phyloP scores from a whole-genome alignment of 1,140 invertebrate species.

The Hyles vespertilio region DNA sequence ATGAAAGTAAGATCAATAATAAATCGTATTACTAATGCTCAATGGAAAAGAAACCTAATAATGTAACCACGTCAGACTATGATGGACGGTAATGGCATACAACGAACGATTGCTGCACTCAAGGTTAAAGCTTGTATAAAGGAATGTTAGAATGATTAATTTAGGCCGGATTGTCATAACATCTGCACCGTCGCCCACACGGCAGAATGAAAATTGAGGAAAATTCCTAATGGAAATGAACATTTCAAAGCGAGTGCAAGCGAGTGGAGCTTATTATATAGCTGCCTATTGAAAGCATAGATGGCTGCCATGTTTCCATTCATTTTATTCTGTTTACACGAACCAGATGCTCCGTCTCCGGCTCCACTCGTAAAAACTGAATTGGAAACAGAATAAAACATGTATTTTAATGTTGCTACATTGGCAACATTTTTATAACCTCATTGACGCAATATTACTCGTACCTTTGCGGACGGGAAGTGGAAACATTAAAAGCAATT shows the following conservation, averaged over 20 bases:
- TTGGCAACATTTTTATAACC: conserved; percentile 30
- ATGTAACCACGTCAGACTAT: too few species aligned
- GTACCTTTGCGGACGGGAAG: conserved; percentile 13
- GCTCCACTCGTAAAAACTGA: conserved; percentile 49
- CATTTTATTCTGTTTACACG: conserved; percentile 56
- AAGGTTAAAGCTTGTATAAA: too few species aligned
- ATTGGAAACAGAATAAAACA: conserved; percentile 55
- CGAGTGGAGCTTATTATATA: conserved; percentile 24
- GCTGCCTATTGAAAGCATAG: conserved; percentile 31
- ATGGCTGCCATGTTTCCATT: conserved; percentile 28
- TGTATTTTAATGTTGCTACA: conserved; percentile 34
- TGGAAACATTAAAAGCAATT: conserved; percentile 36
- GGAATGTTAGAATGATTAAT: too few species aligned
- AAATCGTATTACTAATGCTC: too few species aligned
- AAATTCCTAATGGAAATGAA: conserved; percentile 23
- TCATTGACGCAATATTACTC: not conserved
- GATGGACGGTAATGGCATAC: too few species aligned
- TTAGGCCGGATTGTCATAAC: not conserved
- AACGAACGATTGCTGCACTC: too few species aligned
- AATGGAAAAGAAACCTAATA: too few species aligned
- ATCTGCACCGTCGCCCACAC: not conserved
- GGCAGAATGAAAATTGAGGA: conserved; percentile 16
- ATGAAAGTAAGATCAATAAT: too few species aligned
- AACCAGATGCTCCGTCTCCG: conserved; percentile 47
- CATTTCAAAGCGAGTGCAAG: conserved; percentile 19